Percentiles rank a stretch among this genome's conserved stretches.
Evolutionary conservation across 1,140 invertebrate species (phyloP).

Genomic region (Macrocentrus cingulum): DNA sequence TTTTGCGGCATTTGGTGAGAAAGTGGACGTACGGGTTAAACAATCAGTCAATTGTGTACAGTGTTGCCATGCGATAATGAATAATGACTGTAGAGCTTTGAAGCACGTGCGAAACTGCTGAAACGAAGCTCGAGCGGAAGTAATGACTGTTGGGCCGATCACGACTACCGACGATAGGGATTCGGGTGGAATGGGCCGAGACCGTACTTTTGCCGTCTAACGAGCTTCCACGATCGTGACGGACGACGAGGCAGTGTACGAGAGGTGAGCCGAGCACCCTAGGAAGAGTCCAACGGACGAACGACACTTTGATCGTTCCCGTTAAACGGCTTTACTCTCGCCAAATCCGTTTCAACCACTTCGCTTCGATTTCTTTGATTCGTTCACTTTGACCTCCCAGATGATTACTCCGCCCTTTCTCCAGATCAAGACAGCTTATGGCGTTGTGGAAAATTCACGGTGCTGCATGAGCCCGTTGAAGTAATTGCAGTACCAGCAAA

Average conservation of each 20-base stretch:
- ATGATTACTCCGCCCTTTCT: constrained; percentile 1
- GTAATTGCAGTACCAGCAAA: no score
- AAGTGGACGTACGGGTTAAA: no score
- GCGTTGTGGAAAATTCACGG: no score
- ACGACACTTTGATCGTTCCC: constrained; percentile 23
- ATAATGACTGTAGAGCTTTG: no score
- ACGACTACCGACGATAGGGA: constrained; percentile 4
- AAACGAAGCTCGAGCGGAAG: constrained; percentile 2
- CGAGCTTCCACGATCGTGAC: constrained; percentile 14
- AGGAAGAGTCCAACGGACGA: constrained; percentile 10
- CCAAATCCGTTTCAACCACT: constrained; percentile 11
- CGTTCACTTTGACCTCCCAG: constrained; percentile 2
- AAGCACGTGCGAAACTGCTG: background rate
- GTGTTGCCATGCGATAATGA: no score
- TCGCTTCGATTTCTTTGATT: constrained; percentile 9
- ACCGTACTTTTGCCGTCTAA: constrained; percentile 21
- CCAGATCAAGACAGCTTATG: background rate
- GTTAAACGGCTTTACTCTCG: constrained; percentile 16
- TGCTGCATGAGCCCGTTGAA: no score
- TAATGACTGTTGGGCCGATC: constrained; percentile 20
- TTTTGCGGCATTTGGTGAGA: no score
- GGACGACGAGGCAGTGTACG: constrained; percentile 6
- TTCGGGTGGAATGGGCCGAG: constrained; percentile 7
- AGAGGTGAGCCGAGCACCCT: constrained; percentile 1
- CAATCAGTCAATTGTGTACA: no score